These are phyloP conservation scores for Spatula clypeata DNA, from an alignment of 2,797 vertebrate genomes.

Conservation along the genomic window DNA sequence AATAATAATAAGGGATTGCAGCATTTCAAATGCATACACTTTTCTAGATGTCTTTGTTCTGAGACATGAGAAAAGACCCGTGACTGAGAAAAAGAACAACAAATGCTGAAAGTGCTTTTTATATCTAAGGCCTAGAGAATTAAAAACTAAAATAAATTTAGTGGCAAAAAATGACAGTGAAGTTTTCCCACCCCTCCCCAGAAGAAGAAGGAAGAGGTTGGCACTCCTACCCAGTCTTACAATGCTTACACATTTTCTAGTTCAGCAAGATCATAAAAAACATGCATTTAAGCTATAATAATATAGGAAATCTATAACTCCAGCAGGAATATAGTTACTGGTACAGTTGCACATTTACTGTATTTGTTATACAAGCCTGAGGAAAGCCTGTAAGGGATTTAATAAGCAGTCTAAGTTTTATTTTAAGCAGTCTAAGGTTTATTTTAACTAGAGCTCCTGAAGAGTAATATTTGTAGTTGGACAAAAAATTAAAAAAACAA, in stretches of 20 bases:
- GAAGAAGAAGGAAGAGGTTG: neutral
- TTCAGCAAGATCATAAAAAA: neutral
- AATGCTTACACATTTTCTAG: neutral
- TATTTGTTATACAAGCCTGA: neutral
- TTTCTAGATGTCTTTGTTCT: neutral
- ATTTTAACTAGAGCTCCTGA: neutral
- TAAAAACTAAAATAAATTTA: neutral
- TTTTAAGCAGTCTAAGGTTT: neutral
- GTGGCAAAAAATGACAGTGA: neutral
- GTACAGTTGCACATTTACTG: neutral
- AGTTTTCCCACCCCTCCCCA: neutral
- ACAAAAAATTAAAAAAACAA: neutral
- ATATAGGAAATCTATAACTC: neutral
- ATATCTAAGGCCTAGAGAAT: neutral
- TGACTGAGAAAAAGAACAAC: neutral
- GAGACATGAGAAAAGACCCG: neutral
- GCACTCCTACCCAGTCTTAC: neutral
- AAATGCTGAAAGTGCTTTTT: neutral
- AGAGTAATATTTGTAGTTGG: neutral
- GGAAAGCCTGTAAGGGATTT: neutral
- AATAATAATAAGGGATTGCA: neutral
- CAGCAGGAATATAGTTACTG: neutral
- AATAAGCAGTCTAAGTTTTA: neutral
- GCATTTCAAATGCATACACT: neutral
- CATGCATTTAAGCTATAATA: neutral